phyloP scores from a whole-genome alignment of 92 coral and sea anemone genomes.

The Phenganax stokvisi region DNA sequence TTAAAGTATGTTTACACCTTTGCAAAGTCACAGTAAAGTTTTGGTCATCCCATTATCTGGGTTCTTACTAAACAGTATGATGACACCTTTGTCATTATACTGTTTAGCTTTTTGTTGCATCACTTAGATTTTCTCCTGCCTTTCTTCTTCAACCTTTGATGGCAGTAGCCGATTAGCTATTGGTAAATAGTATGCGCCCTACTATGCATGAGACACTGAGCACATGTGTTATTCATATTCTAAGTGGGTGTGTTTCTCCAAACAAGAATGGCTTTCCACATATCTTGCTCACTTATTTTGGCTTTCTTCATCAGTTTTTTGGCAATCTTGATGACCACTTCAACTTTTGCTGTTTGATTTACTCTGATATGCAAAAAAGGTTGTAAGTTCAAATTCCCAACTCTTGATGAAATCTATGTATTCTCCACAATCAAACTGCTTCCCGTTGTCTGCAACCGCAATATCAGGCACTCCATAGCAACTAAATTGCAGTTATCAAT shows the following conservation, averaged over 20 bases:
- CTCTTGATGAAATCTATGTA: background rate
- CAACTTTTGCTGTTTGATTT: constrained; percentile 19
- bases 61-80: too few relatives aligned
- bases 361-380: constrained; percentile 8
- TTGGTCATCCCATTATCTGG: too few relatives aligned
- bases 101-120: too few relatives aligned
- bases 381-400: constrained; percentile 17
- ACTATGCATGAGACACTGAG: too few relatives aligned
- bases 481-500: background rate
- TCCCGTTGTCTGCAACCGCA: constrained; percentile 31
- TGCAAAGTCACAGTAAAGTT: too few relatives aligned
- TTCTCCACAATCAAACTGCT: constrained; percentile 33
- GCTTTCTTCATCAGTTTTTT: constrained; percentile 22
- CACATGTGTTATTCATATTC: too few relatives aligned
- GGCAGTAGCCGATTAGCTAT: too few relatives aligned
- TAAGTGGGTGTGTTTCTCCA: background rate
- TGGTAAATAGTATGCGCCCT: too few relatives aligned
- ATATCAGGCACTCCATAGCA: constrained; percentile 27
- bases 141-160: too few relatives aligned
- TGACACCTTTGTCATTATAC: too few relatives aligned
- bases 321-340: constrained; percentile 18
- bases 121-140: too few relatives aligned
- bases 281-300: constrained; percentile 6
- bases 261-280: constrained; percentile 3
- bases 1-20: too few relatives aligned